These are phyloP conservation scores for Bilobella aurantiaca DNA, from an alignment of 1,140 invertebrate genomes.

Conservation along the genomic window DNA sequence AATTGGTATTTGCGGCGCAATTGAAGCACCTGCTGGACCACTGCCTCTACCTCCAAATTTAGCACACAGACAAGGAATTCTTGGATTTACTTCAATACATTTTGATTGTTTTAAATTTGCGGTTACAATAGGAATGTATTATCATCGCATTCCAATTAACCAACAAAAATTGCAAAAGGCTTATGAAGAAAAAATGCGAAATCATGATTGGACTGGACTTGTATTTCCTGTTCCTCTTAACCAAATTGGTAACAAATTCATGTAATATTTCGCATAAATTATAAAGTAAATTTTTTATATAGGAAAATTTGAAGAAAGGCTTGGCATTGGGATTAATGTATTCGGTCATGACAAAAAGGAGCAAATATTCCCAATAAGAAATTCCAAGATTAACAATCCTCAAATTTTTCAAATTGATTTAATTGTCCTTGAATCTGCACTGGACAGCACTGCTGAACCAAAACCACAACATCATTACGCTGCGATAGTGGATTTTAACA, in stretches of 20 bases:
- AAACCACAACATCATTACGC: neutral
- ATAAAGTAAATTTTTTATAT: neutral
- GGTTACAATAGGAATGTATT: neutral
- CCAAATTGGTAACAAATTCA: neutral
- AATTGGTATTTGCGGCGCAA: neutral
- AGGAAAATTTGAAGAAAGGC: neutral
- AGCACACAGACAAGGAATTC: neutral
- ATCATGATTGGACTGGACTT: neutral
- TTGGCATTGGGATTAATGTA: neutral
- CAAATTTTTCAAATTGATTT: slow-evolving; percentile 5
- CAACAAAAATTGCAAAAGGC: neutral
- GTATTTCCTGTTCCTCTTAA: neutral
- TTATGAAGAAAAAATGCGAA: neutral
- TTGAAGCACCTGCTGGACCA: neutral
- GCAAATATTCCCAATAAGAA: neutral
- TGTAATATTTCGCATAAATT: neutral
- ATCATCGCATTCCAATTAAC: neutral
- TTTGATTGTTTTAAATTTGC: neutral
- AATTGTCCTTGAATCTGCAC: neutral
- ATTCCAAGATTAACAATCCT: no score
- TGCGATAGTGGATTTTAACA: neutral
- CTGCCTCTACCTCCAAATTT: neutral
- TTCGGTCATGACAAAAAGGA: neutral
- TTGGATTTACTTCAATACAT: neutral
- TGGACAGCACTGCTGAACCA: no score